These are phyloP conservation scores for Chymomyza amoena DNA, from an alignment of 2,888 invertebrate species.

Conservation along the genomic window DNA sequence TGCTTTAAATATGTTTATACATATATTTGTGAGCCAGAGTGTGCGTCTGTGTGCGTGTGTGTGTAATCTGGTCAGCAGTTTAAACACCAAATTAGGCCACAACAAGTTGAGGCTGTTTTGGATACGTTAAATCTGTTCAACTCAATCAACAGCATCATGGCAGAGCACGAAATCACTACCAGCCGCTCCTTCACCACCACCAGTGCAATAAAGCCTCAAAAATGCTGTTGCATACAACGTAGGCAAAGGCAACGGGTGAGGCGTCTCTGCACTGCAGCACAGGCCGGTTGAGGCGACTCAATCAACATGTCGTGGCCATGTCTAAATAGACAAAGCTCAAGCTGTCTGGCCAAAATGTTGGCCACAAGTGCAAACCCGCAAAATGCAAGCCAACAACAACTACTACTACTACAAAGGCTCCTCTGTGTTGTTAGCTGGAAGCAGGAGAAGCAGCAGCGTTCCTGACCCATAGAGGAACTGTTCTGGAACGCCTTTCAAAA, in stretches of 20 bases:
- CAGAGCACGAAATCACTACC: conserved; percentile 6
- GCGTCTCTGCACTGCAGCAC: background rate
- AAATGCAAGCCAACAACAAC: conserved; percentile 53
- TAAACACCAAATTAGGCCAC: conserved; percentile 57
- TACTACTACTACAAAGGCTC: background rate
- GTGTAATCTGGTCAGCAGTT: conserved; percentile 27
- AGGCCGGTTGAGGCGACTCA: conserved; percentile 38
- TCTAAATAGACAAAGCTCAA: conserved; percentile 51
- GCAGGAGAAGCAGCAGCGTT: background rate
- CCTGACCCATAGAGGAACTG: background rate
- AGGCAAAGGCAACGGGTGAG: background rate
- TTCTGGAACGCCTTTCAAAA: conserved; percentile 40
- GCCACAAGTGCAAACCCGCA: conserved; percentile 78
- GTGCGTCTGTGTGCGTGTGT: conserved; percentile 13
- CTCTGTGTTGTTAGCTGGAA: background rate
- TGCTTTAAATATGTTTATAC: conserved; percentile 39
- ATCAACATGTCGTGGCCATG: conserved; percentile 68
- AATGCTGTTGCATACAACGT: conserved; percentile 1
- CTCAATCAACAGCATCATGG: conserved; percentile 15
- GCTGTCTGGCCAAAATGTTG: conserved; percentile 75
- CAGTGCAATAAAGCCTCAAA: background rate
- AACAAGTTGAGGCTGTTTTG: conserved; percentile 6
- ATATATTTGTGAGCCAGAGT: conserved; percentile 8
- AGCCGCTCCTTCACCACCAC: background rate
- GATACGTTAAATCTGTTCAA: conserved; percentile 23